A percentile compares a stretch with the other conserved stretches of the same genome.
These are phyloP conservation scores for Epizoanthus illoricatus DNA, from an alignment of 92 coral and sea anemone genomes.

Conservation along the genomic window DNA sequence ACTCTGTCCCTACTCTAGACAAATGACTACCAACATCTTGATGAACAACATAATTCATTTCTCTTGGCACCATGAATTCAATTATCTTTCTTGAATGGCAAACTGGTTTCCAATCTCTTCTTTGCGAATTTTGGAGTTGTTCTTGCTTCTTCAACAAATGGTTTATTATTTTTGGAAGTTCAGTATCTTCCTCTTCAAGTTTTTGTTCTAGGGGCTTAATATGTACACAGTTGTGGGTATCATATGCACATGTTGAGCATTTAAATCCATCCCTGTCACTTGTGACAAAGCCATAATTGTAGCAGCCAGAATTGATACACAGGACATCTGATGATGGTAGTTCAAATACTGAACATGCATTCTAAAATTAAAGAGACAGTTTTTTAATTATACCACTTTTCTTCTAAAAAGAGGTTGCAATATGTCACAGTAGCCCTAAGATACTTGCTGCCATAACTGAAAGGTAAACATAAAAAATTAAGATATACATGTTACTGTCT, in stretches of 20 bases:
- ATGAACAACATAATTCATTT: neutral
- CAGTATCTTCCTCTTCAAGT: constrained; percentile 32
- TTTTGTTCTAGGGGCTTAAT: neutral
- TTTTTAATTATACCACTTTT: too few species aligned
- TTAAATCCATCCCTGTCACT: constrained; percentile 27
- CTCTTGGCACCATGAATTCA: neutral
- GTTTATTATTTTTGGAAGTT: neutral
- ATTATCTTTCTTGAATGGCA: neutral
- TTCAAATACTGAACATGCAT: constrained; percentile 4
- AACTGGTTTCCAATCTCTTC: neutral
- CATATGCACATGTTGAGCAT: constrained; percentile 36
- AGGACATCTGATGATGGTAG: constrained; percentile 10
- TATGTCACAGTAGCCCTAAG: too few species aligned
- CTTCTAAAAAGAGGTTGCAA: too few species aligned
- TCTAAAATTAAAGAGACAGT: neutral
- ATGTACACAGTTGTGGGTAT: constrained; percentile 32
- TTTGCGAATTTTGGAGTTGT: neutral
- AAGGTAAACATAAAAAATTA: too few species aligned
- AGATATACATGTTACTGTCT: too few species aligned
- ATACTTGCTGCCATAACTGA: too few species aligned
- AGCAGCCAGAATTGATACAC: constrained; percentile 2
- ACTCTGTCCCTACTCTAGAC: too few species aligned
- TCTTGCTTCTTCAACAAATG: neutral
- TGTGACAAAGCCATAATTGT: constrained; percentile 36
- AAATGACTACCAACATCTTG: constrained; percentile 6